These are phyloP conservation scores for Channa argus DNA, from an alignment of 2,113 vertebrate species.

Conservation along the genomic window DNA sequence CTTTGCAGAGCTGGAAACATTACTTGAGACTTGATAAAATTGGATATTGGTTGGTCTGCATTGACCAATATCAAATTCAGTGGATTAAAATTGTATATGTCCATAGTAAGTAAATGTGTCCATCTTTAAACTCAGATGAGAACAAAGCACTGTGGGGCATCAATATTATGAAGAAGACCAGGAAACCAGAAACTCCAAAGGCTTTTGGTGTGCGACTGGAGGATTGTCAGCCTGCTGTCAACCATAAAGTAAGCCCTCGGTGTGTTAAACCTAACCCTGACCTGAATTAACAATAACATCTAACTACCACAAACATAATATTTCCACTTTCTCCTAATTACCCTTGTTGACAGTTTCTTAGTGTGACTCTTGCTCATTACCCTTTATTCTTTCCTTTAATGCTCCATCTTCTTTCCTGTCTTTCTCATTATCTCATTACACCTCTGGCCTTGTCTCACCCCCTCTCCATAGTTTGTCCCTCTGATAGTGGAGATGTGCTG, in stretches of 20 bases:
- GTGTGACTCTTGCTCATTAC: too few species aligned
- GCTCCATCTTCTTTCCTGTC: not conserved
- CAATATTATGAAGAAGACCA: constrained; percentile 95
- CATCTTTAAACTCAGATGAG: constrained; percentile 82
- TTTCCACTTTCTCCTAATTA: too few species aligned
- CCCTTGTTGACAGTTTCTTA: too few species aligned
- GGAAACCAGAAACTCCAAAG: constrained; percentile 85
- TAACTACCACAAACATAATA: too few species aligned
- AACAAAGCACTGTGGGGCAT: constrained; percentile 92
- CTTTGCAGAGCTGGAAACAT: too few species aligned
- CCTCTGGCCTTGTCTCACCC: not conserved
- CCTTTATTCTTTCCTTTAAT: not conserved
- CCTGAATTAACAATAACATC: too few species aligned
- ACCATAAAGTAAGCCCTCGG: constrained; percentile 87
- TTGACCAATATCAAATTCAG: too few species aligned
- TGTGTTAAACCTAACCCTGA: too few species aligned
- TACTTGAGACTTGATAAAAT: too few species aligned
- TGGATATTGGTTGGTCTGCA: too few species aligned
- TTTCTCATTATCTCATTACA: not conserved
- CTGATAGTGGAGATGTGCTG: constrained; percentile 95
- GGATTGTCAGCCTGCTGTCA: constrained; percentile 91
- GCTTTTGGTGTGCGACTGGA: constrained; percentile 94
- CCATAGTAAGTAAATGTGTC: not conserved
- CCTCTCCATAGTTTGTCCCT: constrained; percentile 87
- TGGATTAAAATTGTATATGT: too few species aligned